phyloP scores from a whole-genome alignment of 2,888 invertebrate genomes.

The Orthonevra nobilis region DNA sequence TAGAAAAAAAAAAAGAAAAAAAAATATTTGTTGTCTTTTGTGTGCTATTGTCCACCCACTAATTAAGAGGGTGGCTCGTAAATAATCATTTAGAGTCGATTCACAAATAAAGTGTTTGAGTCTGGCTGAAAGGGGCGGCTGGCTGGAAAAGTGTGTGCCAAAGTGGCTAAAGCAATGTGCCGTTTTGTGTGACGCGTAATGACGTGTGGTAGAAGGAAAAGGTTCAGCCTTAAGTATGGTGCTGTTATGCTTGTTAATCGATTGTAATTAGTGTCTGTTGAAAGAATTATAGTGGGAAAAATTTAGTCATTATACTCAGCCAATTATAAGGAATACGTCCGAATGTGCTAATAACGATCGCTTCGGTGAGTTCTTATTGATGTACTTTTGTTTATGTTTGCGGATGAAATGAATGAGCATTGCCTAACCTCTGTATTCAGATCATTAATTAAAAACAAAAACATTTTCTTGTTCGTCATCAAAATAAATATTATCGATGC shows the following conservation, averaged over 20 bases:
- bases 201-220: constrained; percentile 1
- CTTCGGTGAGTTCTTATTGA: constrained; percentile 24
- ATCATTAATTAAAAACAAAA: not conserved
- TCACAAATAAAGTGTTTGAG: constrained; percentile 15
- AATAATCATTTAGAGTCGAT: constrained; percentile 13
- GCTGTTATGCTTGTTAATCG: constrained; percentile 37
- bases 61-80: constrained; percentile 27
- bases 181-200: not conserved
- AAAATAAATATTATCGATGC: not conserved
- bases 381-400: no score
- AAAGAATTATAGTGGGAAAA: constrained; percentile 29
- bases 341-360: constrained; percentile 13
- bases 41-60: not conserved
- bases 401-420: no score
- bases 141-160: constrained; percentile 1
- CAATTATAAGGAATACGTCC: constrained; percentile 48
- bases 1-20: not conserved
- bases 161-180: constrained; percentile 7
- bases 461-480: not conserved
- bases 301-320: constrained; percentile 7
- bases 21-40: not conserved
- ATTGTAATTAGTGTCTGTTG: constrained; percentile 48
- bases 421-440: not conserved
- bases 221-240: constrained; percentile 15
- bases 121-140: not conserved